These are phyloP conservation scores for Delphinus delphis DNA, from an alignment of 2,113 vertebrate species.

Conservation along the genomic window DNA sequence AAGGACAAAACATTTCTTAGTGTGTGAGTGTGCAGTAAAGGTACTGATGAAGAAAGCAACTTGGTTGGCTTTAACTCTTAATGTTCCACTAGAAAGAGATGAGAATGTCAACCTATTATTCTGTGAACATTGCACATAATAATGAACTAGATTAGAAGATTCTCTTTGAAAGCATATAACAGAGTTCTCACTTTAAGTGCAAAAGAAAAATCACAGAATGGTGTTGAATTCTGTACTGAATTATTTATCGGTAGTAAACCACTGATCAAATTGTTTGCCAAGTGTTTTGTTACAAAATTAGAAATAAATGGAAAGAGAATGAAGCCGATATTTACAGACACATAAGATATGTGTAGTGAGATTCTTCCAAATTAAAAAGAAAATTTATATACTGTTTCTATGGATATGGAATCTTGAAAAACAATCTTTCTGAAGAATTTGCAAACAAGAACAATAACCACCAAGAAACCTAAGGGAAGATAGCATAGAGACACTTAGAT, in stretches of 20 bases:
- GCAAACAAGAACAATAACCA: background rate
- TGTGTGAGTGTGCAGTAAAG: background rate
- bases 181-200: background rate
- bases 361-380: conserved; percentile 21
- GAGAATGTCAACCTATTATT: background rate
- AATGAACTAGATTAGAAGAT: background rate
- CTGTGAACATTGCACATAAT: background rate
- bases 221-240: background rate
- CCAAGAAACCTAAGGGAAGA: background rate
- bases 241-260: background rate
- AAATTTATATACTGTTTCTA: background rate
- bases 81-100: background rate
- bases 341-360: rapidly evolving
- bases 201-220: background rate
- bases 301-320: background rate
- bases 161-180: background rate
- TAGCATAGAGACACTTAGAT: background rate
- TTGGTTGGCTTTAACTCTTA: background rate
- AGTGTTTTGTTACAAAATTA: background rate
- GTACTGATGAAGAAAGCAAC: background rate
- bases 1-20: background rate
- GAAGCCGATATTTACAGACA: background rate
- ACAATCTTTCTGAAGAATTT: conserved; percentile 2
- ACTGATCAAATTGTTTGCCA: background rate
- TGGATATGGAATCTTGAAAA: background rate